Conservation (phyloP, 2,113 vertebrate species). For the Conger conger region DNA sequence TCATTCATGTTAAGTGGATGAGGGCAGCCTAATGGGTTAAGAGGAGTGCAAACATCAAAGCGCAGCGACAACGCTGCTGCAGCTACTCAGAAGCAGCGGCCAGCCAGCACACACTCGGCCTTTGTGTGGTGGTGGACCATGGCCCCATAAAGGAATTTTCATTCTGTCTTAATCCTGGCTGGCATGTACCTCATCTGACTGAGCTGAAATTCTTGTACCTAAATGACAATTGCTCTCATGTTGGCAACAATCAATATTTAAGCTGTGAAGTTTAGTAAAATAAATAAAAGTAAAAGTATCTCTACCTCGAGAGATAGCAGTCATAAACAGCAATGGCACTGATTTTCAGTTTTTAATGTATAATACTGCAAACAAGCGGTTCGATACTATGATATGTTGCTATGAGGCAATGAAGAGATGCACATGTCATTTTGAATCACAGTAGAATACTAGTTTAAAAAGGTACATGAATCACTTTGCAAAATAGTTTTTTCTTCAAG, state of each 20-base stretch:
- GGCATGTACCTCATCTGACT: background rate
- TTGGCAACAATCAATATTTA: background rate
- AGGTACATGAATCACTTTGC: background rate
- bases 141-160: constrained; percentile 5
- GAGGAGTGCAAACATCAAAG: background rate
- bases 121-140: background rate
- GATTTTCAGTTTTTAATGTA: background rate
- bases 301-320: background rate
- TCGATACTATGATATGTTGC: background rate
- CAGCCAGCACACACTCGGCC: background rate
- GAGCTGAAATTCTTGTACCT: background rate
- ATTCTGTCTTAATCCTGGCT: background rate
- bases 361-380: background rate
- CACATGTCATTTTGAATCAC: background rate
- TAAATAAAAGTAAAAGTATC: no score
- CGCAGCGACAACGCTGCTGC: background rate
- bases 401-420: background rate
- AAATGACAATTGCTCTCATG: background rate
- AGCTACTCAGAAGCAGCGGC: background rate
- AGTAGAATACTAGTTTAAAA: background rate
- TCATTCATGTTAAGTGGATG: background rate
- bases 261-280: background rate
- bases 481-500: background rate
- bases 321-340: background rate
- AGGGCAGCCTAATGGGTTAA: background rate